Conservation (phyloP, 2,888 invertebrate species). For the Catocala fraxini region DNA sequence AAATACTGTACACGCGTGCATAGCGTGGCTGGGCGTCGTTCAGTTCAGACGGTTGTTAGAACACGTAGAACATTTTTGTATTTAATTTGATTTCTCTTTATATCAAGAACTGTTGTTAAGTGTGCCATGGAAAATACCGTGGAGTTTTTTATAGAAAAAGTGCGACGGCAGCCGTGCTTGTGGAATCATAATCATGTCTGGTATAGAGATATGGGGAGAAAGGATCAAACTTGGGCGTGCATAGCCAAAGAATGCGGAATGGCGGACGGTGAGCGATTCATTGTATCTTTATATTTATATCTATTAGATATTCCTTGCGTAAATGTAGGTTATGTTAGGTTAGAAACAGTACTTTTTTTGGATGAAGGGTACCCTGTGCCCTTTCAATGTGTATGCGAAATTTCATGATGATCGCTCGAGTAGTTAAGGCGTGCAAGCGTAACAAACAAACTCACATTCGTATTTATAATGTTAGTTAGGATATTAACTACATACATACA, state of each 20-base stretch:
- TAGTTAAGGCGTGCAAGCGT: too few species aligned
- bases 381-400: too few species aligned
- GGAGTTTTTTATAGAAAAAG: slow-evolving; percentile 27
- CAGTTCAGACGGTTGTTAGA: slow-evolving; percentile 2
- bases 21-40: slow-evolving; percentile 15
- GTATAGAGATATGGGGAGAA: slow-evolving; percentile 19
- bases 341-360: too few species aligned
- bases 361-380: too few species aligned
- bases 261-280: slow-evolving; percentile 17
- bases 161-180: slow-evolving; percentile 22
- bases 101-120: neutral
- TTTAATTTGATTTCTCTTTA: too few species aligned
- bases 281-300: too few species aligned
- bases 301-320: too few species aligned
- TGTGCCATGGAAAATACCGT: slow-evolving; percentile 11
- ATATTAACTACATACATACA: too few species aligned
- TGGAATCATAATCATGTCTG: slow-evolving; percentile 22
- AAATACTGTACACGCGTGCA: slow-evolving; percentile 15
- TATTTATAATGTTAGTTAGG: too few species aligned
- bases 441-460: too few species aligned
- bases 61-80: neutral
- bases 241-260: slow-evolving; percentile 20
- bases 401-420: too few species aligned
- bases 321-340: too few species aligned
- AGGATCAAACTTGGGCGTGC: slow-evolving; percentile 16